Percentiles rank a stretch among this genome's conserved stretches.
These are phyloP conservation scores for Xanthorhoe spadicearia DNA, from an alignment of 2,888 invertebrate genomes.

Conservation along the genomic window DNA sequence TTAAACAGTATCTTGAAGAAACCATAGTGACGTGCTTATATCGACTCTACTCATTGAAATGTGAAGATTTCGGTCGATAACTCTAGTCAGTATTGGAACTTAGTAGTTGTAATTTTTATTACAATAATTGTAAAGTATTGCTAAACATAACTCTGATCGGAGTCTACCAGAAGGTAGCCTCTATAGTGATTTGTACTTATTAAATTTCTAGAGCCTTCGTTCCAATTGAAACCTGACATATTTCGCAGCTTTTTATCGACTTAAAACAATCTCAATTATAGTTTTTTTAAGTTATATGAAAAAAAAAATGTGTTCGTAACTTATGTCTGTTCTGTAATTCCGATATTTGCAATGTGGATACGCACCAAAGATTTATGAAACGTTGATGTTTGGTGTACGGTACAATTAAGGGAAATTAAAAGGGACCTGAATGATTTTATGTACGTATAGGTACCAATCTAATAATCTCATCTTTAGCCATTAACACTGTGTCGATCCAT, in stretches of 20 bases:
- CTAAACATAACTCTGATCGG: constrained; percentile 20
- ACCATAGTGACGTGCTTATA: constrained; percentile 66
- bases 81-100: constrained; percentile 83
- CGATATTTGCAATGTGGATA: constrained; percentile 79
- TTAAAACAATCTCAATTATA: constrained; percentile 79
- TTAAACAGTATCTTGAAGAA: constrained; percentile 76
- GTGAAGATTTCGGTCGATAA: constrained; percentile 62
- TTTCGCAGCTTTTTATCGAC: constrained; percentile 83
- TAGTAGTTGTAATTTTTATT: constrained; percentile 49
- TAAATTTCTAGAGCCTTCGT: constrained; percentile 46
- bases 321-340: constrained; percentile 73
- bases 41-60: constrained; percentile 58
- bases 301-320: constrained; percentile 81
- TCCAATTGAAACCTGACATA: constrained; percentile 70
- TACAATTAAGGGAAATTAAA: constrained; percentile 81
- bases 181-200: constrained; percentile 26
- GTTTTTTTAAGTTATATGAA: constrained; percentile 70
- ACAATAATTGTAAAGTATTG: constrained; percentile 27
- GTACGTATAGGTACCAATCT: constrained; percentile 79
- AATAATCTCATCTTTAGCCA: constrained; percentile 81
- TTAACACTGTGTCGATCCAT: constrained; percentile 64
- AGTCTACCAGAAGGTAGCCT: constrained; percentile 16
- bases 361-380: constrained; percentile 84
- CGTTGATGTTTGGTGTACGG: constrained; percentile 76
- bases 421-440: constrained; percentile 83